Conservation (phyloP, 2,797 vertebrate genomes). For the Xerus rutilus region DNA sequence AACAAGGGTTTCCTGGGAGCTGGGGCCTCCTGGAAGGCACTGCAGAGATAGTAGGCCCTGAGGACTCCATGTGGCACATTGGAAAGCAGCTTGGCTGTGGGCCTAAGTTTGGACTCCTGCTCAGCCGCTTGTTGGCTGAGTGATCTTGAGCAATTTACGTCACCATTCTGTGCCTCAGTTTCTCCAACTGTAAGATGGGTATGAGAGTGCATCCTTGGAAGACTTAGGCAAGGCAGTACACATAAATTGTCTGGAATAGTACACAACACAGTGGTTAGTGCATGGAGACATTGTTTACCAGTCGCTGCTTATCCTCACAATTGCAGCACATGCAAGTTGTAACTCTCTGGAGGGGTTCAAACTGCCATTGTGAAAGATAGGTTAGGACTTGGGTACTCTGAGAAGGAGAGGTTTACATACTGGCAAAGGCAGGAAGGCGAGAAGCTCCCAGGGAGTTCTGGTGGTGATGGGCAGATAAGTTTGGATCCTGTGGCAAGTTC, state of each 20-base stretch:
- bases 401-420: neutral
- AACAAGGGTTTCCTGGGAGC: neutral
- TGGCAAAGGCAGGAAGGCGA: neutral
- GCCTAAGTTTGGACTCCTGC: neutral
- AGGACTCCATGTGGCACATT: neutral
- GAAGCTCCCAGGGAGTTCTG: neutral
- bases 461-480: neutral
- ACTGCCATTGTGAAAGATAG: neutral
- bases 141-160: neutral
- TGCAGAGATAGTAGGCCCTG: neutral
- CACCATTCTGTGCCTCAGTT: constrained; percentile 2
- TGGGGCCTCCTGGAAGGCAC: neutral
- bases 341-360: neutral
- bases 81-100: neutral
- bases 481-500: neutral
- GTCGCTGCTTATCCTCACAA: neutral
- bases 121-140: neutral
- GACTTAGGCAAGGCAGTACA: neutral
- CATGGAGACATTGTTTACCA: neutral
- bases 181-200: neutral
- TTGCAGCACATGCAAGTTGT: neutral
- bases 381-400: neutral
- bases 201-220: neutral
- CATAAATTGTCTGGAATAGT: neutral
- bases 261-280: neutral